Percentiles rank a stretch among this genome's conserved stretches.
These are phyloP conservation scores for Oikopleura albicans DNA, from an alignment of 23 tunicate species.

Conservation along the genomic window DNA sequence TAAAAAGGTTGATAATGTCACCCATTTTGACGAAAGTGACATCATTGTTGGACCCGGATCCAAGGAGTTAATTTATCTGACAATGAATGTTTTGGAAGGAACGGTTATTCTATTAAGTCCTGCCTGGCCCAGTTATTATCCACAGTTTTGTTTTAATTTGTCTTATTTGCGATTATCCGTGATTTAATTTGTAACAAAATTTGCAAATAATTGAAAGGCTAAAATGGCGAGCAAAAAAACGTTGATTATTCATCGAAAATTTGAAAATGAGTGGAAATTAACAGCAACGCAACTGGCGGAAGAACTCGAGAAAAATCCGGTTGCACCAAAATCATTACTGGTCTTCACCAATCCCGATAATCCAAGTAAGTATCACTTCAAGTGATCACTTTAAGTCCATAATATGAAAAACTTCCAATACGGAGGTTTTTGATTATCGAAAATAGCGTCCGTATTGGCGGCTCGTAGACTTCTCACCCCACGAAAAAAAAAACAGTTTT, in stretches of 20 bases:
- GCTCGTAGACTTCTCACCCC: too few species aligned
- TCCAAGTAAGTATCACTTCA: constrained; percentile 31
- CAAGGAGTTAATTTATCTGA: constrained; percentile 51
- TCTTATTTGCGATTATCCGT: too few species aligned
- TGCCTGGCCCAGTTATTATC: not conserved
- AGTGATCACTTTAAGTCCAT: too few species aligned
- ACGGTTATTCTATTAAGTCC: not conserved
- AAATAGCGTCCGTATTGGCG: too few species aligned
- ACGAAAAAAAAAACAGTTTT: too few species aligned
- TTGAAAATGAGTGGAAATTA: constrained; percentile 42
- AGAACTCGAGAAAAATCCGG: not conserved
- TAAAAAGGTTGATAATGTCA: constrained; percentile 25
- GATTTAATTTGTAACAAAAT: too few species aligned
- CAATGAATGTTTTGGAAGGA: constrained; percentile 33
- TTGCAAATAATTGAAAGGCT: not conserved
- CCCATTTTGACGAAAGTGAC: constrained; percentile 29
- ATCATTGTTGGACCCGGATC: constrained; percentile 79
- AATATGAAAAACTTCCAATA: too few species aligned
- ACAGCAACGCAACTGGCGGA: constrained; percentile 28
- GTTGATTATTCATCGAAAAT: not conserved
- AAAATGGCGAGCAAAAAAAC: not conserved
- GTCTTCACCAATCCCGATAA: constrained; percentile 78
- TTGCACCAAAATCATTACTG: constrained; percentile 24
- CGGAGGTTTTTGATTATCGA: too few species aligned
- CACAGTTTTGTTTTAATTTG: too few species aligned